phyloP scores from a whole-genome alignment of 2,797 vertebrate genomes.

The Sciurus vulgaris region DNA sequence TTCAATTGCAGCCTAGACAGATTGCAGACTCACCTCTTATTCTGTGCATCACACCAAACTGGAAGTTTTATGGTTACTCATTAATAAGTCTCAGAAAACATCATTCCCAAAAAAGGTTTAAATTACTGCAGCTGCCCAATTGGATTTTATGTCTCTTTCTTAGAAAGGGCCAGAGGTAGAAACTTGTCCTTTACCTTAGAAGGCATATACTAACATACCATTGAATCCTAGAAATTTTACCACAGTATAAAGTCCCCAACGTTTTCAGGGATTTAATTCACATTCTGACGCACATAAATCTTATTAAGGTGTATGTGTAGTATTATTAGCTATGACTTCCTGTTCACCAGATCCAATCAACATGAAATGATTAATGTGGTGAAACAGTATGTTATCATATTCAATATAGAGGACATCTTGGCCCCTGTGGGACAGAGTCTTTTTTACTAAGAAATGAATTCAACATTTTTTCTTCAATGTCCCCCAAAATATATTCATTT shows the following conservation, averaged over 20 bases:
- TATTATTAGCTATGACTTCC: neutral
- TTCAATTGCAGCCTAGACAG: neutral
- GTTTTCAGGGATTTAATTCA: neutral
- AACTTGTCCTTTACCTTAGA: neutral
- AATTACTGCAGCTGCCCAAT: neutral
- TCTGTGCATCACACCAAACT: neutral
- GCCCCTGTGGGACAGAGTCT: neutral
- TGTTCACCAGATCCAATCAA: neutral
- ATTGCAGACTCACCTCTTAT: neutral
- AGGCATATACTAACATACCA: neutral
- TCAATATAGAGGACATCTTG: neutral
- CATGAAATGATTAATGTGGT: neutral
- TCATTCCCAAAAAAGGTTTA: neutral
- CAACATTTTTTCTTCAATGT: neutral
- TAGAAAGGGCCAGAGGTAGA: neutral
- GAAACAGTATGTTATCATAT: neutral
- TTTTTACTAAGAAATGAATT: neutral
- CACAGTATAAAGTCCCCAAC: neutral
- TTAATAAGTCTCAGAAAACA: neutral
- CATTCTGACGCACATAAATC: too few relatives aligned
- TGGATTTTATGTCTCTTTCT: neutral
- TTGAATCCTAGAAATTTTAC: neutral
- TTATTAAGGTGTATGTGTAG: neutral
- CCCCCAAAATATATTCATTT: neutral
- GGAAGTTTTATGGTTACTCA: neutral